Conservation (phyloP, 2,888 invertebrate species). For the Cryptus viduatorius region DNA sequence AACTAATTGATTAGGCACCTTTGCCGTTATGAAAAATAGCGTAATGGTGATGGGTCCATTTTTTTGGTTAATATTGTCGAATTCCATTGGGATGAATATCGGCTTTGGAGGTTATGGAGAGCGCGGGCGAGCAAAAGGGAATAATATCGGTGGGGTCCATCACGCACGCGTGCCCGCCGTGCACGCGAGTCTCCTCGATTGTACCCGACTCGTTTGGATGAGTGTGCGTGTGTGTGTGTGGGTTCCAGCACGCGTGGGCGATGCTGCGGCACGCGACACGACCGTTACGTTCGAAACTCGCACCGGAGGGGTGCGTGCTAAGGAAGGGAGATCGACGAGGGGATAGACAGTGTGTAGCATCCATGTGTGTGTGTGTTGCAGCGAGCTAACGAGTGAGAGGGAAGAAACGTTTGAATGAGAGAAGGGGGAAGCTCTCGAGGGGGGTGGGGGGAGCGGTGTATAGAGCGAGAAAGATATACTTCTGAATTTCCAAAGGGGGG, state of each 20-base stretch:
- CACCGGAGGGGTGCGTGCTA: slow-evolving; percentile 72
- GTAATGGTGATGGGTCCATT: neutral
- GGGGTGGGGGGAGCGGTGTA: slow-evolving; percentile 40
- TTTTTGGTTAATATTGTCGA: neutral
- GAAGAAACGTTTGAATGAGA: slow-evolving; percentile 47
- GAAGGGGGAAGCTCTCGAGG: slow-evolving; percentile 44
- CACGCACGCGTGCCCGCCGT: slow-evolving; percentile 66
- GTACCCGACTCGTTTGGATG: slow-evolving; percentile 57
- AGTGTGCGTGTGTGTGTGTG: slow-evolving; percentile 71
- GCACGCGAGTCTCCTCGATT: slow-evolving; percentile 64
- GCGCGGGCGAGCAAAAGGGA: slow-evolving; percentile 50
- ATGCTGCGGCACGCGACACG: slow-evolving; percentile 85
- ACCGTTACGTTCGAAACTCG: slow-evolving; percentile 84
- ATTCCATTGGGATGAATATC: slow-evolving; percentile 54
- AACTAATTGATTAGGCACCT: neutral
- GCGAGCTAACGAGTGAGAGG: slow-evolving; percentile 32
- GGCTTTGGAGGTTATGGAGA: slow-evolving; percentile 10
- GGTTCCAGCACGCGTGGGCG: slow-evolving; percentile 84
- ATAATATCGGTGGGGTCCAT: slow-evolving; percentile 69
- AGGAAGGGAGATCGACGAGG: slow-evolving; percentile 76
- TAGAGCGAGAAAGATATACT: slow-evolving; percentile 39
- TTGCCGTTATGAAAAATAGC: neutral
- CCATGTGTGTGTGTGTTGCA: slow-evolving; percentile 19
- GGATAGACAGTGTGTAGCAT: slow-evolving; percentile 40
- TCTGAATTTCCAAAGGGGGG: slow-evolving; percentile 74